phyloP scores from a whole-genome alignment of 2,797 vertebrate species.

The Lepilemur septentrionalis region DNA sequence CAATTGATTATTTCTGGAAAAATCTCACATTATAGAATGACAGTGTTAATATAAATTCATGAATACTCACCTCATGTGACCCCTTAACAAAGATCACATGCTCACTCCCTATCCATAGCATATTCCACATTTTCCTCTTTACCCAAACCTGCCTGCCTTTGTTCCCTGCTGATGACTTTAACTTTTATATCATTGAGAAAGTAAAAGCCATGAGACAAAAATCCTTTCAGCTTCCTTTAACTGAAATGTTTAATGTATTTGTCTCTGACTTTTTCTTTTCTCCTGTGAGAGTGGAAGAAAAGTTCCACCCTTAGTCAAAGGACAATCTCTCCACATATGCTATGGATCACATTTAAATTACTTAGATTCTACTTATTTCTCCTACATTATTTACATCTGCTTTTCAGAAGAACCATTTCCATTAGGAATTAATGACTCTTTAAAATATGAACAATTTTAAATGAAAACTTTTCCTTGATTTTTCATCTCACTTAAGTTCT shows the following conservation, averaged over 20 bases:
- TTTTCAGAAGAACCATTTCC: not conserved
- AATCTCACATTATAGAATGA: not conserved
- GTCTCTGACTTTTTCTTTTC: not conserved
- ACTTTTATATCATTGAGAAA: not conserved
- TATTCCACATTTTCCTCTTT: not conserved
- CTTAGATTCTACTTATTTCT: not conserved
- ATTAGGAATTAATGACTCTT: not conserved
- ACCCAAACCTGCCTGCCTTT: not conserved
- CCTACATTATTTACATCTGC: not conserved
- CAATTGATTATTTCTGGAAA: not conserved
- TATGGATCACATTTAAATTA: not conserved
- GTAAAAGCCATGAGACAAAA: not conserved
- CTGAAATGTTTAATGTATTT: not conserved
- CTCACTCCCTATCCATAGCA: not conserved
- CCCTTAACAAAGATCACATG: not conserved
- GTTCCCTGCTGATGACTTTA: not conserved
- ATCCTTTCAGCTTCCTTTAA: not conserved
- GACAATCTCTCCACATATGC: not conserved
- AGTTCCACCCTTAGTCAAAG: not conserved
- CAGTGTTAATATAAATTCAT: not conserved
- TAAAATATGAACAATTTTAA: not conserved
- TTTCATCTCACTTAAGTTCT: not conserved
- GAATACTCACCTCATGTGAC: not conserved
- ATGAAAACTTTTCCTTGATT: not conserved
- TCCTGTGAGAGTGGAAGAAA: not conserved